Evolutionary conservation across 2,797 vertebrate genomes (phyloP), one percentile per base, ranked within the genome.

Genomic region (Sebastes nivosus): DNA sequence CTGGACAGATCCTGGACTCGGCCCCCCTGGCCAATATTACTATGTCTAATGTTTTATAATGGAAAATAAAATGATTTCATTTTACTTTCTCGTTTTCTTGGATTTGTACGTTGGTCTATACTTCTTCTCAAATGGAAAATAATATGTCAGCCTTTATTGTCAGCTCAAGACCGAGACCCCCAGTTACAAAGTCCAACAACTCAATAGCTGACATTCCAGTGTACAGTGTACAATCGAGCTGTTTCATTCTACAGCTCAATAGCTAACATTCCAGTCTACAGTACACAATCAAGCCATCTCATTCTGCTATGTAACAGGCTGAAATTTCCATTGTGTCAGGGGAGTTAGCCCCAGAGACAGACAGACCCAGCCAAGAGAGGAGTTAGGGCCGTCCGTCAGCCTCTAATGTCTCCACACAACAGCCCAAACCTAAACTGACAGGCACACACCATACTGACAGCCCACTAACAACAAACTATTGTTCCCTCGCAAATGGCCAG

Each of bases 301-400:
- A 79, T 84, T 88, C 67, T n/a, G 27, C 78, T 57, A 42, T 84
- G 63, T 83, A 87, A 68, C 36, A 69, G 84, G 80, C 81, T 86
- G 77, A 86, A 84, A 86, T 88, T 85, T 88, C 79, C 78, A 86
- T 89, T 92, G 87, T 92, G 76, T 79, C 76, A 68, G 75, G 58
- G 75, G 84, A 36, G 82, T 85, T 88, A 85, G 70, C 58, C 81
- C 76, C 72, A 65, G 72, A 91, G 80, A 89, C 82, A 83, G 81
- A 86, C 84, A 85, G 75, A 84, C 73, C 72, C 83, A 69, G 91
- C 90, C 93, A 92, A 88, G 79, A 93, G 88, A 92, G 90, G 90
- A 91, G 91, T 94, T 93, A 91, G 87, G 85, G 81, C 91, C 88
- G 92, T 90, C 92, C 87, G 75, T 95, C 93, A 91, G 87, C 77